Conservation (phyloP, 2,888 invertebrate species). For the Corbicula japonica region DNA sequence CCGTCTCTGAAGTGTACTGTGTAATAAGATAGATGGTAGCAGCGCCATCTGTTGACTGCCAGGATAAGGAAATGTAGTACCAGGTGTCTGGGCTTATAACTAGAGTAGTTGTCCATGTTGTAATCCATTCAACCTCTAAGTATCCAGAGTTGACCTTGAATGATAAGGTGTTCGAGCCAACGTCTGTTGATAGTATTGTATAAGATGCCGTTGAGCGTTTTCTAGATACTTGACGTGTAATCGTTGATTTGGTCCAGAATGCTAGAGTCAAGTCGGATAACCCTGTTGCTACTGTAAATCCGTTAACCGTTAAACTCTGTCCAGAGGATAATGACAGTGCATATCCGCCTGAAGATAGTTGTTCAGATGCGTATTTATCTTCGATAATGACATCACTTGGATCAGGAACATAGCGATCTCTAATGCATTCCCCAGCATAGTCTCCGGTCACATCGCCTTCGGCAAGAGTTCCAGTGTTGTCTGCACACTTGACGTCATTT, state of each 20-base stretch:
- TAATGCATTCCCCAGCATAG: slow-evolving; percentile 58
- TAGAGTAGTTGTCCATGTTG: slow-evolving; percentile 38
- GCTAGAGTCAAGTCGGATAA: slow-evolving; percentile 21
- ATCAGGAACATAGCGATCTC: slow-evolving; percentile 35
- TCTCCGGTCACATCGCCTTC: slow-evolving; percentile 49
- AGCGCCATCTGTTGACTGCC: slow-evolving; percentile 45
- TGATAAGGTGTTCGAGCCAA: slow-evolving; percentile 34
- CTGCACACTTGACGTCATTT: slow-evolving; percentile 66
- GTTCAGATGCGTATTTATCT: slow-evolving; percentile 45
- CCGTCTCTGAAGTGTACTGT: slow-evolving; percentile 14
- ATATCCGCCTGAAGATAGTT: slow-evolving; percentile 68
- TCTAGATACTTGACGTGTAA: slow-evolving; percentile 29
- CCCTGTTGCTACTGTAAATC: slow-evolving; percentile 26
- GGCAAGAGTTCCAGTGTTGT: slow-evolving; percentile 24
- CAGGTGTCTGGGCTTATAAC: slow-evolving; percentile 39
- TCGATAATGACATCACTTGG: slow-evolving; percentile 36
- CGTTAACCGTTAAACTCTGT: slow-evolving; percentile 17
- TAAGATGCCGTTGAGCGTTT: slow-evolving; percentile 27
- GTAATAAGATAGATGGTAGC: slow-evolving; percentile 48
- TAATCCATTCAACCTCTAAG: slow-evolving; percentile 49
- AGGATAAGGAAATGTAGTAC: slow-evolving; percentile 53
- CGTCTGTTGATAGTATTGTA: slow-evolving; percentile 33
- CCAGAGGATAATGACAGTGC: slow-evolving; percentile 49
- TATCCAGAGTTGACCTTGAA: slow-evolving; percentile 38
- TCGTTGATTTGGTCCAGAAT: slow-evolving; percentile 38